Evolutionary conservation across 2,113 vertebrate species (phyloP), one percentile per base, ranked within the genome.

Genomic region (Ornithorhynchus anatinus): DNA sequence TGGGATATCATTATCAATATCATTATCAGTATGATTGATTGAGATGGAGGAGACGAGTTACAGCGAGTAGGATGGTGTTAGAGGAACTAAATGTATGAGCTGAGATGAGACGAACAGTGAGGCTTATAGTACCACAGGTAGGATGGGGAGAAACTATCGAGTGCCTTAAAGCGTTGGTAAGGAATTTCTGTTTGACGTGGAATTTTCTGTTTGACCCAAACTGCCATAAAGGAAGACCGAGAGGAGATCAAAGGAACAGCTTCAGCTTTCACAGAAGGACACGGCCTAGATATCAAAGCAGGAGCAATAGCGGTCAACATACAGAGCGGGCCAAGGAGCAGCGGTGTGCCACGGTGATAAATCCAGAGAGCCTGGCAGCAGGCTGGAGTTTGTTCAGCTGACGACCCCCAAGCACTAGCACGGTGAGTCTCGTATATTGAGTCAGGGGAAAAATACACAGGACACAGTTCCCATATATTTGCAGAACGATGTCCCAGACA

Each of bases 251-350:
- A 23, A 50, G 17, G 19, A 37, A n/a, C 23, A 33, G 37, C 38
- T 56, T 8, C 16, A 20, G 40, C 12, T 7, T 20, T 27, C 38
- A 57, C n/a, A 5, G 37, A 35, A 72, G 52, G 59, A 5, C 27
- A 36, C 29, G 59, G 20, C 3, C 16, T 2, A 12, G 19, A 23
- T 37, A 17, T 3, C 2, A 36, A 23, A 2, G 0, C 8, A 25
- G 22, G 5, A 22, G 6, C 33, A 13, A 10, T 8, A 25, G 20
- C 40, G 33, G 9, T 15, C 29, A 29, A 35, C 22, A 20, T 11
- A 7, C 8, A 1, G 7, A n/a, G 19, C 9, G 16, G 32, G 37
- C 19, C 4, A 8, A 12, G 2, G 0, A 6, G 4, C 20, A 44
- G 10, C 31, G 27, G 31, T 50, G 25, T 50, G 23, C 47, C 47